Evolutionary conservation across 2,797 vertebrate species (phyloP).

Genomic region (Silurus aristotelis): DNA sequence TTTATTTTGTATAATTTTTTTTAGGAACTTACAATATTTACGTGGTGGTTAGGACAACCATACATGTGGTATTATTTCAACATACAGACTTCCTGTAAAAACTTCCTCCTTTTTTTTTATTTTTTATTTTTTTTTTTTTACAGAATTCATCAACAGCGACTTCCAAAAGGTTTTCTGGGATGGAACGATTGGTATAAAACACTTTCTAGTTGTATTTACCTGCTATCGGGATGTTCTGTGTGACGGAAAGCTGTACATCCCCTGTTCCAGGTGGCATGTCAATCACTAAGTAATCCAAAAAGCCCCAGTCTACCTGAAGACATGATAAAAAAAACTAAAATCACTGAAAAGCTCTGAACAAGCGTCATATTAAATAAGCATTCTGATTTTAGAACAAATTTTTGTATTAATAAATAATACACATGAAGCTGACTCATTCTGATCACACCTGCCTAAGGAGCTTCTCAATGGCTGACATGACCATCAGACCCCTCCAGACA

Average conservation of each 20-base stretch:
- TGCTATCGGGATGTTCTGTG: constrained; percentile 90
- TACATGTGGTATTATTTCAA: neutral
- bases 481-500: constrained; percentile 96
- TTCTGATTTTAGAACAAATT: neutral
- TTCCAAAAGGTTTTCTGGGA: neutral
- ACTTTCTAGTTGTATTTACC: constrained; percentile 68
- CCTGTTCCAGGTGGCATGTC: constrained; percentile 98
- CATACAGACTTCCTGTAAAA: neutral
- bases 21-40: neutral
- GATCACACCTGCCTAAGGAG: constrained; percentile 86
- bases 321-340: constrained; percentile 45
- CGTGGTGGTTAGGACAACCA: neutral
- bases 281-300: constrained; percentile 90
- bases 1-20: neutral
- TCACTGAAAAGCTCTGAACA: neutral
- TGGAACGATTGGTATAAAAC: neutral
- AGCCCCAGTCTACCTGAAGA: constrained; percentile 90
- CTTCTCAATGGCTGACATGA: constrained; percentile 94
- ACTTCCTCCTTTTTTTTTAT: neutral
- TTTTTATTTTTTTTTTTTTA: neutral
- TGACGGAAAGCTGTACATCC: constrained; percentile 92
- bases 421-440: neutral
- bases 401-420: no score
- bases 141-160: neutral
- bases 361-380: neutral